phyloP scores from a whole-genome alignment of 2,113 vertebrate genomes.

The Rynchops niger region DNA sequence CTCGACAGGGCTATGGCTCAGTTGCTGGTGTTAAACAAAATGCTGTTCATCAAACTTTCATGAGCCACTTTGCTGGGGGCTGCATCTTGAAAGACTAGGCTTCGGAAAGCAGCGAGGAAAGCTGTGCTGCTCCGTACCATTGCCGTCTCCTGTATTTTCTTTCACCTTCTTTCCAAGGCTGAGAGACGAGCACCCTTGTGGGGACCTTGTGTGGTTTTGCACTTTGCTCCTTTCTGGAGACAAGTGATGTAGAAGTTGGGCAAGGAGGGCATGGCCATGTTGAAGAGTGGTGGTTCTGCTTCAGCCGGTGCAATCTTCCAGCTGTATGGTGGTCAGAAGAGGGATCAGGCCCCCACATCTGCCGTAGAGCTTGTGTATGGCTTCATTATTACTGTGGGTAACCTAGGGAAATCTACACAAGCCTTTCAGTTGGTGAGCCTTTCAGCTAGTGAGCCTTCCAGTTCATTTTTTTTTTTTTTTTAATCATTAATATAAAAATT shows the following conservation, averaged over 20 bases:
- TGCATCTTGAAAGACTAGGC: not conserved
- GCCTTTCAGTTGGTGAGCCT: not conserved
- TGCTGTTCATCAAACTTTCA: constrained; percentile 54
- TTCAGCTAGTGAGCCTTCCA: not conserved
- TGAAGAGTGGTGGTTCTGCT: not conserved
- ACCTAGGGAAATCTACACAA: not conserved
- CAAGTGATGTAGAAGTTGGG: not conserved
- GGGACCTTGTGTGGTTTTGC: not conserved
- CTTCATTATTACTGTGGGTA: not conserved
- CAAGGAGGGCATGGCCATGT: not conserved
- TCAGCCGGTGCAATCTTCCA: not conserved
- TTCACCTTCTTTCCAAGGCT: not conserved
- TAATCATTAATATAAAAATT: not conserved
- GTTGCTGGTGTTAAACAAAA: constrained; percentile 55
- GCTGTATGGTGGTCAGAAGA: not conserved
- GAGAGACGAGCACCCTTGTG: not conserved
- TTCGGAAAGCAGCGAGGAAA: not conserved
- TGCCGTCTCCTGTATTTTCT: not conserved
- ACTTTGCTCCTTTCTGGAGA: not conserved
- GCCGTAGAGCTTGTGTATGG: not conserved
- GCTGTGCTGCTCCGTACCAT: not conserved
- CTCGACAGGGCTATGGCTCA: not conserved
- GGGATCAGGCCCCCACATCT: not conserved
- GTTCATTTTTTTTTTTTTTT: not conserved
- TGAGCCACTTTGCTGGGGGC: constrained; percentile 24